Base-by-base conservation (phyloP, 2,113 vertebrate species). In the Mixornis gularis region DNA sequence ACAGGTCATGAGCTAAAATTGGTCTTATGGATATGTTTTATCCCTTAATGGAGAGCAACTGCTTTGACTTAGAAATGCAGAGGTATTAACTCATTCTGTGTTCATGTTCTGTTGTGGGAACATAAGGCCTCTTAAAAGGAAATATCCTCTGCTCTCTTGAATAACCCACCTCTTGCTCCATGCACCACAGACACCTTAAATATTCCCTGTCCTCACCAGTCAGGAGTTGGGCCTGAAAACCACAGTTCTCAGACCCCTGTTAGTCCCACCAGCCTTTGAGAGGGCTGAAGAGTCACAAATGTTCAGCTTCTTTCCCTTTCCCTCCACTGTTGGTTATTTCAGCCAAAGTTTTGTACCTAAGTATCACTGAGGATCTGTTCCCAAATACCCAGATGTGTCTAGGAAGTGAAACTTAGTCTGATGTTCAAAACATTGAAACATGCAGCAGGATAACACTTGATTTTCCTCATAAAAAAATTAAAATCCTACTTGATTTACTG, bases 401-500 rank as follows among this genome's bases (percentile, higher is more conserved):
- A 77, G 53, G 69, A 77, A 83, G 90, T 32, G 13, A 65, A 18
- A 22, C 41, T 87, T 71, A 48, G 60, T 55, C 32, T 29, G 13
- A 3, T n/a, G 5, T 52, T 64, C 16, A 80, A 78, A 68, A 19
- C 20, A 72, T 2, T 29, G 72, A 86, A 86, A 34, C 6, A 12
- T 24, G 13, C 6, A 77, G 14, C 49, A 59, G 20, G 26, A 36
- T 56, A 68, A 60, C 9, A 8, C 7, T 48, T 80, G 1, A 10
- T 76, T 85, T 76, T 76, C 22, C 32, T 82, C 7, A 48, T 7
- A 51, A 89, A 92, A 86, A 32, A 2, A 10, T 36, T 5, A 2
- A 3, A 84, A 64, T 56, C 16, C 8, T 60, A 48, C 34, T 83
- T 9, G 1, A 48, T 46, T 69, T 0, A 0, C 15, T 77, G 2